Percentiles rank a stretch among this genome's conserved stretches.
These are phyloP conservation scores for Drosophila rhopaloa DNA, from an alignment of 1,140 invertebrate genomes.

Conservation along the genomic window DNA sequence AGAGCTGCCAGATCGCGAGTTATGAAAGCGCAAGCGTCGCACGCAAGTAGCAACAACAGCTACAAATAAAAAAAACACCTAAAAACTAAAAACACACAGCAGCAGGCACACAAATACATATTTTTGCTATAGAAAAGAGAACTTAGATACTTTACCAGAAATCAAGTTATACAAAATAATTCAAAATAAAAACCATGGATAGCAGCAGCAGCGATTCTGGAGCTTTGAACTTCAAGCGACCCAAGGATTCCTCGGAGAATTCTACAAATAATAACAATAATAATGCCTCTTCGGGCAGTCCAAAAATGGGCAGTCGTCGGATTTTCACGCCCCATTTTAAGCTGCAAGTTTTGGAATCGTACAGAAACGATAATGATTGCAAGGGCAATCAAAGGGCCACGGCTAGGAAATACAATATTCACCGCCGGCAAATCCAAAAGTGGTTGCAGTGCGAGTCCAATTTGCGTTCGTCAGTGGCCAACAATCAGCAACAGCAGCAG, in stretches of 20 bases:
- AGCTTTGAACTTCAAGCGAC: slow-evolving; percentile 38
- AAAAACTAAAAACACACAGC: slow-evolving; percentile 14
- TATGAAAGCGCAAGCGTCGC: slow-evolving; percentile 77
- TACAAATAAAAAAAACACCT: slow-evolving; percentile 39
- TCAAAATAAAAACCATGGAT: slow-evolving; percentile 20
- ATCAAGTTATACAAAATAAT: neutral
- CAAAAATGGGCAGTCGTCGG: slow-evolving; percentile 89
- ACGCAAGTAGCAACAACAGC: slow-evolving; percentile 49
- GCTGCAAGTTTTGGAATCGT: slow-evolving; percentile 93
- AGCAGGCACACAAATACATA: slow-evolving; percentile 19
- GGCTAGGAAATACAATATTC: slow-evolving; percentile 94
- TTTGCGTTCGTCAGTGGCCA: slow-evolving; percentile 88
- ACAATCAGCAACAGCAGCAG: slow-evolving; percentile 80
- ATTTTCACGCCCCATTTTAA: slow-evolving; percentile 94
- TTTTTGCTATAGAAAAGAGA: neutral
- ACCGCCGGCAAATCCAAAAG: slow-evolving; percentile 94
- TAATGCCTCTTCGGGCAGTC: slow-evolving; percentile 73
- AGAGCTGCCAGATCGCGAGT: slow-evolving; percentile 77
- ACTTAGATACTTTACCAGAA: slow-evolving; percentile 2
- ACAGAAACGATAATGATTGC: slow-evolving; percentile 92
- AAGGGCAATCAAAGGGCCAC: slow-evolving; percentile 93
- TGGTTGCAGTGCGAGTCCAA: slow-evolving; percentile 93
- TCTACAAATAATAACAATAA: slow-evolving; percentile 25
- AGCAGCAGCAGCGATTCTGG: slow-evolving; percentile 23
- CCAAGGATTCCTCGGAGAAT: slow-evolving; percentile 13